Conservation (phyloP, 2,888 invertebrate genomes). For the Xestobium rufovillosum region DNA sequence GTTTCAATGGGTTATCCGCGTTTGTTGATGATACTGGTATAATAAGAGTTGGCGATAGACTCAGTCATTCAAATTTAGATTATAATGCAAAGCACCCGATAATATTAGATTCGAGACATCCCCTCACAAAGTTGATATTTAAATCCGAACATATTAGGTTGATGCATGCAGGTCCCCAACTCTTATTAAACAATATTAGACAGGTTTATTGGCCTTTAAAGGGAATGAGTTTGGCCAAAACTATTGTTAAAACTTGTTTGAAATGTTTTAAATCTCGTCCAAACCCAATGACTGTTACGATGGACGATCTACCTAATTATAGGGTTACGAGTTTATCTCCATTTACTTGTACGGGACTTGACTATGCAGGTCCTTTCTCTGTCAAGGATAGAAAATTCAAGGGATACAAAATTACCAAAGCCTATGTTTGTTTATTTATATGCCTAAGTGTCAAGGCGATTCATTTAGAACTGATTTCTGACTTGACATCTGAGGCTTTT, state of each 20-base stretch:
- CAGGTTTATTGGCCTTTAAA: background rate
- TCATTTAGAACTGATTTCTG: too few species aligned
- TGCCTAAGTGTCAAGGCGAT: too few species aligned
- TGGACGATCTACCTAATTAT: too few species aligned
- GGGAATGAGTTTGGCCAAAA: slow-evolving; percentile 1
- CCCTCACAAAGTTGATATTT: slow-evolving; percentile 2
- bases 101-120: slow-evolving; percentile 3
- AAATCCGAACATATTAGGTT: slow-evolving; percentile 3
- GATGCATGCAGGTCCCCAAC: slow-evolving; percentile 3
- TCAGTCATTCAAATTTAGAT: background rate
- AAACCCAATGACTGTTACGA: background rate
- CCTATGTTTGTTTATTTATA: too few species aligned
- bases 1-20: slow-evolving; percentile 1
- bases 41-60: background rate
- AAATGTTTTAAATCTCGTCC: slow-evolving; percentile 3
- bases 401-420: too few species aligned
- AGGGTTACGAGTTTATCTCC: too few species aligned
- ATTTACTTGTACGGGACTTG: too few species aligned
- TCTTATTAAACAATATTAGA: slow-evolving; percentile 1
- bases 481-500: too few species aligned
- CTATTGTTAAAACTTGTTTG: slow-evolving; percentile 3
- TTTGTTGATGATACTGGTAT: background rate
- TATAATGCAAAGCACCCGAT: slow-evolving; percentile 2
- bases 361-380: too few species aligned
- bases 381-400: too few species aligned